phyloP scores from a whole-genome alignment of 2,888 invertebrate species.

The Drosophila paranaensis region DNA sequence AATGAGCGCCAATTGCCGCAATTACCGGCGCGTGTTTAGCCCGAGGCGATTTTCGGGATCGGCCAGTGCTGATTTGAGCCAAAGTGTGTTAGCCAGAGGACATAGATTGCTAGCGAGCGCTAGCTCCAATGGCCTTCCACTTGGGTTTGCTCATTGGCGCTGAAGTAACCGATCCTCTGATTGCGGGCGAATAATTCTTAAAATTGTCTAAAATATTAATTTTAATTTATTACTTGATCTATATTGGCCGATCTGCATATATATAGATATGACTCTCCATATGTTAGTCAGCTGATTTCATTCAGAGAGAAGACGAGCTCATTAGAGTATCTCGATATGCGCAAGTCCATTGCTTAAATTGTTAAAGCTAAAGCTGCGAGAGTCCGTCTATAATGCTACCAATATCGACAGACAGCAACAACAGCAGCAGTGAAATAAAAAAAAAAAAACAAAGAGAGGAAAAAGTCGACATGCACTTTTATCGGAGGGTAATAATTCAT shows the following conservation, averaged over 20 bases:
- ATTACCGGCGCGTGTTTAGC: conserved; percentile 78
- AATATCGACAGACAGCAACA: conserved; percentile 42
- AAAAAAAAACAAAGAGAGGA: conserved; percentile 22
- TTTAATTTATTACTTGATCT: neutral
- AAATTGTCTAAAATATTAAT: neutral
- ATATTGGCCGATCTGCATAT: fast-evolving
- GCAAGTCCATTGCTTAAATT: conserved; percentile 12
- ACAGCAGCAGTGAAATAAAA: conserved; percentile 15
- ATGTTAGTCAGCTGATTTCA: neutral
- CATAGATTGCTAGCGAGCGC: neutral
- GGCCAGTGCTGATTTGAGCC: conserved; percentile 39
- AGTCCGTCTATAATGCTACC: conserved; percentile 33
- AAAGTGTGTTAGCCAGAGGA: conserved; percentile 20
- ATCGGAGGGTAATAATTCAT: conserved; percentile 83
- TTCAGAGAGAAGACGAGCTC: no score
- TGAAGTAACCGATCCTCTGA: neutral
- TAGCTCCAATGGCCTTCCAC: conserved; percentile 15
- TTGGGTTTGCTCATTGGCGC: conserved; percentile 1
- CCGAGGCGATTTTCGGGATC: conserved; percentile 52
- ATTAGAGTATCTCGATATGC: neutral
- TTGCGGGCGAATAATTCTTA: neutral
- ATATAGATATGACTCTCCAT: no score
- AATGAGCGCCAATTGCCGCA: conserved; percentile 78
- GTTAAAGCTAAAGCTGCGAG: conserved; percentile 38
- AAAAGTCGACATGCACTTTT: conserved; percentile 76